Evolutionary conservation across 2,797 vertebrate genomes (phyloP).

Genomic region (Ciconia nigra): DNA sequence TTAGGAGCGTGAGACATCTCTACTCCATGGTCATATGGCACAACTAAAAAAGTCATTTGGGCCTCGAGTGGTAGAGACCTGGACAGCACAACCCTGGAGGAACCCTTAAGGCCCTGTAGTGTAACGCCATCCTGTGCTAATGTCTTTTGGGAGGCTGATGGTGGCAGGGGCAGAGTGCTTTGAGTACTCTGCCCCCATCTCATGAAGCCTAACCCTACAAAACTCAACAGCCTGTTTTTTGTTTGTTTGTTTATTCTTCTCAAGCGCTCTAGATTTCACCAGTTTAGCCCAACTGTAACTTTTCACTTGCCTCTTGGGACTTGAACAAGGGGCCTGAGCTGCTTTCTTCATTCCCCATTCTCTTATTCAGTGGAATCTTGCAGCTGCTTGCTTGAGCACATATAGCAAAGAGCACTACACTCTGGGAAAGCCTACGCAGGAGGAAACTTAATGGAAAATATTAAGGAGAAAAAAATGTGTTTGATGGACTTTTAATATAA

Average conservation of each 20-base stretch:
- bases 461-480: constrained; percentile 67
- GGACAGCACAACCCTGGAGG: background rate
- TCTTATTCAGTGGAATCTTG: constrained; percentile 13
- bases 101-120: background rate
- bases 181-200: background rate
- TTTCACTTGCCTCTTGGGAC: background rate
- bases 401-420: constrained; percentile 34
- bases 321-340: background rate
- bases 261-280: background rate
- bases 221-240: background rate
- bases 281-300: background rate
- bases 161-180: background rate
- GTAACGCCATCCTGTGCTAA: background rate
- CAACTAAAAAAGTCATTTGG: background rate
- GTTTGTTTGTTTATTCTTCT: constrained; percentile 29
- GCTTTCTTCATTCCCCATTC: background rate
- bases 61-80: background rate
- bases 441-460: constrained; percentile 73
- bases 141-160: background rate
- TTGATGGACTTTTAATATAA: constrained; percentile 75
- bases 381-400: constrained; percentile 29
- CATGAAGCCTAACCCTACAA: background rate
- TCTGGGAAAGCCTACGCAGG: constrained; percentile 4
- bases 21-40: background rate
- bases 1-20: background rate